These are phyloP conservation scores for Chascanopsetta lugubris DNA, from an alignment of 2,113 vertebrate genomes.

Conservation along the genomic window DNA sequence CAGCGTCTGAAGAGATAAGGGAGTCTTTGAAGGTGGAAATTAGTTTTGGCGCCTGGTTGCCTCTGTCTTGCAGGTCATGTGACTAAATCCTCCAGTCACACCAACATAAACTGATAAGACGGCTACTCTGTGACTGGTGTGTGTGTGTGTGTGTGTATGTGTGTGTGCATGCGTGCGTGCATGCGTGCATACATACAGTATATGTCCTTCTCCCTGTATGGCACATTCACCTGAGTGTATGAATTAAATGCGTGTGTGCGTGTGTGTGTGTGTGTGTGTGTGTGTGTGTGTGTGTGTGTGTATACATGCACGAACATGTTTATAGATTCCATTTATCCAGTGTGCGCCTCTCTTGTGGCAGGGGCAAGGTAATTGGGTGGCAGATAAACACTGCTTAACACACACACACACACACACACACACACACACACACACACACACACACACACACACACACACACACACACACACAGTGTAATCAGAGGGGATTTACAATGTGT, in stretches of 20 bases:
- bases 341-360: slow-evolving; percentile 83
- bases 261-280: background rate
- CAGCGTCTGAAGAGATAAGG: slow-evolving; percentile 75
- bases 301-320: slow-evolving; percentile 49
- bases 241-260: slow-evolving; percentile 8
- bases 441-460: slow-evolving; percentile 37
- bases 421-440: slow-evolving; percentile 57
- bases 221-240: slow-evolving; percentile 38
- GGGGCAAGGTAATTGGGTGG: slow-evolving; percentile 89
- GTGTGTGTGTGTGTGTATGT: slow-evolving; percentile 33
- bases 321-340: slow-evolving; percentile 86
- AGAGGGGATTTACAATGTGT: slow-evolving; percentile 98
- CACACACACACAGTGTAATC: slow-evolving; percentile 83
- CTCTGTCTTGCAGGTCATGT: slow-evolving; percentile 83
- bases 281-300: slow-evolving; percentile 9
- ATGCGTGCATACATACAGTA: slow-evolving; percentile 18
- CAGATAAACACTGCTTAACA: slow-evolving; percentile 98
- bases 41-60: slow-evolving; percentile 84
- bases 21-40: slow-evolving; percentile 82
- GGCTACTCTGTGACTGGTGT: slow-evolving; percentile 50
- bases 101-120: slow-evolving; percentile 77
- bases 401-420: slow-evolving; percentile 63
- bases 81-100: slow-evolving; percentile 79
- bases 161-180: slow-evolving; percentile 18
- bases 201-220: slow-evolving; percentile 8